phyloP scores from a whole-genome alignment of 2,888 invertebrate genomes.

The Drosophila helvetica region DNA sequence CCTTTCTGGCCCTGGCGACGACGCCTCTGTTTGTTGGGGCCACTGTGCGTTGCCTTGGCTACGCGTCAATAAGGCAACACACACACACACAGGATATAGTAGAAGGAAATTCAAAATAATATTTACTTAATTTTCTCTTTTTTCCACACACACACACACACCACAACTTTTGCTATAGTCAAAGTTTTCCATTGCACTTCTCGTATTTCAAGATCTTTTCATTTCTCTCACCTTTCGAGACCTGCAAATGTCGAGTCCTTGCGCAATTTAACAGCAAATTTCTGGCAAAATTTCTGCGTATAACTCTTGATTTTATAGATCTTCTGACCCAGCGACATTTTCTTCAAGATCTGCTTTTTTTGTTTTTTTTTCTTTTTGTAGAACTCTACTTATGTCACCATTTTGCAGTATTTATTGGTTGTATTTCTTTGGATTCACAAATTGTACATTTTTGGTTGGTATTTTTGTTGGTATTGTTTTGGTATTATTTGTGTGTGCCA shows the following conservation, averaged over 20 bases:
- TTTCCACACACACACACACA: too few species aligned
- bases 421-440: constrained; percentile 4
- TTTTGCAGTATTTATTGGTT: constrained; percentile 25
- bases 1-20: constrained; percentile 21
- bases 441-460: constrained; percentile 12
- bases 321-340: constrained; percentile 80
- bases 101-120: constrained; percentile 63
- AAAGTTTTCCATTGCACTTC: not conserved
- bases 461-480: constrained; percentile 31
- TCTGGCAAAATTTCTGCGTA: constrained; percentile 73
- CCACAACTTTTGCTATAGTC: not conserved
- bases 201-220: not conserved
- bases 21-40: constrained; percentile 67
- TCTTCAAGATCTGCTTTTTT: constrained; percentile 13
- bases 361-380: not conserved
- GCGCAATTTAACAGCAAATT: constrained; percentile 69
- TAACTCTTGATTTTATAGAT: constrained; percentile 78
- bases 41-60: constrained; percentile 66
- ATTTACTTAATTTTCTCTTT: constrained; percentile 49
- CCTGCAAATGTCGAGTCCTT: constrained; percentile 61
- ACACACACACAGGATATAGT: constrained; percentile 28
- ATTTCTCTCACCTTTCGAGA: constrained; percentile 57
- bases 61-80: constrained; percentile 71
- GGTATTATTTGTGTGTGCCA: constrained; percentile 4
- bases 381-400: constrained; percentile 66